A percentile compares a stretch with the other conserved stretches of the same genome.
These are phyloP conservation scores for Coracias cyanogaster DNA, from an alignment of 2,797 vertebrate species.

Conservation along the genomic window DNA sequence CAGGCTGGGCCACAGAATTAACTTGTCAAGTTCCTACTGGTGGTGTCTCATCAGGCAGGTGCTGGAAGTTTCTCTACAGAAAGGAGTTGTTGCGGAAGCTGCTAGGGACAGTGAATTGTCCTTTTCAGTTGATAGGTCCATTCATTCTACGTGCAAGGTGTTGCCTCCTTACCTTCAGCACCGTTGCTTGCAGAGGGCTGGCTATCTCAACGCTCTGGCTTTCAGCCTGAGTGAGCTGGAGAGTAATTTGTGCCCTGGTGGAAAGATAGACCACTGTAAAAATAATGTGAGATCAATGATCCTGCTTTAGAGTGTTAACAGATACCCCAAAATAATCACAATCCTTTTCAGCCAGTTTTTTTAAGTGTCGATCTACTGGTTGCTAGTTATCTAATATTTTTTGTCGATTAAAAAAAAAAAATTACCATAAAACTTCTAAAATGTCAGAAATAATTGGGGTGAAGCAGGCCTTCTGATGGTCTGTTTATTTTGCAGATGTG, in stretches of 20 bases:
- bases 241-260: neutral
- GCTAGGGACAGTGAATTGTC: neutral
- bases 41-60: neutral
- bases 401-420: neutral
- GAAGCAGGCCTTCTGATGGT: conserved; percentile 70
- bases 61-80: neutral
- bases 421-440: neutral
- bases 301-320: neutral
- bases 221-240: neutral
- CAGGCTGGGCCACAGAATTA: neutral
- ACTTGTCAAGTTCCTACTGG: neutral
- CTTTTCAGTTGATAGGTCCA: neutral
- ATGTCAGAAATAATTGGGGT: conserved; percentile 19
- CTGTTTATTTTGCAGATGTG: conserved; percentile 93
- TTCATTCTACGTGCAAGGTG: neutral
- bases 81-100: neutral
- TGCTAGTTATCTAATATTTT: neutral
- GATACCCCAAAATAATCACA: neutral
- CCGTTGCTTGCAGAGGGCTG: neutral
- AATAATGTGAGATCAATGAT: neutral
- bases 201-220: neutral
- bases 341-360: conserved; percentile 22
- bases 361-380: neutral
- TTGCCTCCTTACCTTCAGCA: neutral
- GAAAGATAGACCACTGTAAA: neutral